Base-by-base conservation (phyloP, 2,113 vertebrate genomes). In the Scopus umbretta region DNA sequence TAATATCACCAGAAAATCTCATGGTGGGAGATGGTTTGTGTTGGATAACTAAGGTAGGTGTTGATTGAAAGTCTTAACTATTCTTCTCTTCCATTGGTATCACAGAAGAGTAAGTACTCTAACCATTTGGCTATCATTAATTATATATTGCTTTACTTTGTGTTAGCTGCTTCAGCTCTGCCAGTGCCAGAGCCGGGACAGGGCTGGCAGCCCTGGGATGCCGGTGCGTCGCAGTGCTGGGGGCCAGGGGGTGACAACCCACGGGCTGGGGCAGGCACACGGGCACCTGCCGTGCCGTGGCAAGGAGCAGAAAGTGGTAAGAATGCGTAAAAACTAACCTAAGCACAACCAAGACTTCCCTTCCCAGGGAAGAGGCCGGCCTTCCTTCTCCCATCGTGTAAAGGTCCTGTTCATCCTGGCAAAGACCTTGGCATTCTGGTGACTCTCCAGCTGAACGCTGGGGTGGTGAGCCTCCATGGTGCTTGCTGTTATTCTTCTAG, bases 101-200 rank as follows among this genome's bases (percentile, higher is more conserved):
- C 26, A 76, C 36, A 38, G n/a, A 20, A 62, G 13, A 52, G 7
- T 30, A 42, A 59, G 23, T 59, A n/a, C 42, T 62, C 17, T 42
- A 50, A 10, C 19, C 20, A 34, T 45, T 56, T 45, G 13, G 5
- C 36, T 65, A 9, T 56, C 36, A 21, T 47, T 74, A 74, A 62
- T 68, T 58, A 45, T 26, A 13, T 50, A 29, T 76, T 71, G 11
- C 50, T 88, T 30, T 62, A 50, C 32, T 65, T 91, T 25, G 11
- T 50, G 27, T 74, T 27, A 67, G 40, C 21, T 27, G 15, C 52
- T 49, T 40, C 42, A 53, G 17, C 16, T 80, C 2, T 63, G 18
- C 1, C 0, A 27, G 25, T 23, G 11, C 16, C 13, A 23, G 23
- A 29, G 0, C 13, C 5, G 40, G 32, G 61, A 11, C 11, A 36